Evolutionary conservation across 2,888 invertebrate species (phyloP), one percentile per base, ranked within the genome.

Genomic region (Sisyra terminalis): DNA sequence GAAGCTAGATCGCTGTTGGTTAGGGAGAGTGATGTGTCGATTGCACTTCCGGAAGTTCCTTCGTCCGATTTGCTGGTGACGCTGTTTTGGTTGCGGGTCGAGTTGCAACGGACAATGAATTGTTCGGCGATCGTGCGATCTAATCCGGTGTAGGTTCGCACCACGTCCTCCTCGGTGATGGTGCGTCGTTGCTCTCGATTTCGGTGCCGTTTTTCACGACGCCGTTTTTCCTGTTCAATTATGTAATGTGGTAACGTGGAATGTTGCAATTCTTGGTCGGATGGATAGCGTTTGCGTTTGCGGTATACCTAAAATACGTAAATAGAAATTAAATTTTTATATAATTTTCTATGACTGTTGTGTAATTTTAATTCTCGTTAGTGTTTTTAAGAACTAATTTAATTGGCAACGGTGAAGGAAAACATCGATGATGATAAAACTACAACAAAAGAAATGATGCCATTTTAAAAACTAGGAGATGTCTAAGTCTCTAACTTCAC

Each of bases 121-220:
- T 74, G 72, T 55, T 74, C 74, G 9, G 74, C 74, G 54, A 74
- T 73, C 4, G 70, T 63, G 49, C 73, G 67, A 56, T 74, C 74
- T 29, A 73, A 60, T 1, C 73, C 74, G 1, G 74, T 74, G 57
- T 74, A 74, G 0, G 73, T 73, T 46, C 66, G 60, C 50, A 67
- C 70, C 29, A 73, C 66, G 31, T 73, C 72, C 35, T 64, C 66
- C 45, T 70, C 69, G 4, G 67, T 61, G 49, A 65, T 47, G 57
- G 58, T 36, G 60, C 64, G 14, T 18, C 45, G 34, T 30, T 47
- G 44, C 11, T 37, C 18, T 7, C 18, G 37, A 10, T 42, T 34
- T 14, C 32, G 32, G 10, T 31, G 36, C 17, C 37, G 43, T 43
- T 50, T 51, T 46, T 55, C 51, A 46, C 48, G 45, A 40, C 35